A percentile compares a stretch with the other conserved stretches of the same genome.
Conservation (phyloP, 2,888 invertebrate genomes). For the Metallyticus violacea region DNA sequence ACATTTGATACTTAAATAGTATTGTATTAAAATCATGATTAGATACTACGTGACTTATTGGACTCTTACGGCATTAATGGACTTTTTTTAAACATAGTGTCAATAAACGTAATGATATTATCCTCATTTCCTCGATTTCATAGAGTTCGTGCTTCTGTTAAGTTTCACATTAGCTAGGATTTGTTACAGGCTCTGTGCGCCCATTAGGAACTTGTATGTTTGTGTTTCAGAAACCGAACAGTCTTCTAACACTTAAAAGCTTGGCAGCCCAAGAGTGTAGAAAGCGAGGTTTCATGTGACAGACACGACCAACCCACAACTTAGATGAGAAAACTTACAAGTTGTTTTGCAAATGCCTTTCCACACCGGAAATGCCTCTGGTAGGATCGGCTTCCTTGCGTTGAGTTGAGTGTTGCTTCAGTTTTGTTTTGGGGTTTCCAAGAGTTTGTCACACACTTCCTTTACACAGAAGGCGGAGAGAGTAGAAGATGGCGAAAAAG, state of each 20-base stretch:
- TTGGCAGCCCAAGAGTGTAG: not conserved
- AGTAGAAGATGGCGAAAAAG: not conserved
- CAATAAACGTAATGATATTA: no score
- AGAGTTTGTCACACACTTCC: not conserved
- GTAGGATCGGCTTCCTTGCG: not conserved
- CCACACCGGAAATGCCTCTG: conserved; percentile 5
- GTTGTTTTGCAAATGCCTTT: conserved; percentile 33
- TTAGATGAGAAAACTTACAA: conserved; percentile 44
- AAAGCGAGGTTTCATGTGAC: not conserved
- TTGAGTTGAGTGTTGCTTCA: not conserved
- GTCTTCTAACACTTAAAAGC: not conserved
- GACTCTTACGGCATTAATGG: no score
- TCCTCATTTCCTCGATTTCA: no score
- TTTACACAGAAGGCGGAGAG: not conserved
- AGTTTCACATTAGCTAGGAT: no score
- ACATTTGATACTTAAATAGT: no score
- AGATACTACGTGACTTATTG: no score
- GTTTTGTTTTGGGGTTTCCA: not conserved
- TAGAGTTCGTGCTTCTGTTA: no score
- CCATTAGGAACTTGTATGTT: not conserved
- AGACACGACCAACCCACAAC: conserved; percentile 32
- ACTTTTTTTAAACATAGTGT: no score
- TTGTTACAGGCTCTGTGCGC: no score
- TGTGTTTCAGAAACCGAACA: not conserved
- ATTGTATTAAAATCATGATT: no score